Evolutionary conservation across 2,888 invertebrate genomes (phyloP).

Genomic region (Hofmannophila pseudospretella): DNA sequence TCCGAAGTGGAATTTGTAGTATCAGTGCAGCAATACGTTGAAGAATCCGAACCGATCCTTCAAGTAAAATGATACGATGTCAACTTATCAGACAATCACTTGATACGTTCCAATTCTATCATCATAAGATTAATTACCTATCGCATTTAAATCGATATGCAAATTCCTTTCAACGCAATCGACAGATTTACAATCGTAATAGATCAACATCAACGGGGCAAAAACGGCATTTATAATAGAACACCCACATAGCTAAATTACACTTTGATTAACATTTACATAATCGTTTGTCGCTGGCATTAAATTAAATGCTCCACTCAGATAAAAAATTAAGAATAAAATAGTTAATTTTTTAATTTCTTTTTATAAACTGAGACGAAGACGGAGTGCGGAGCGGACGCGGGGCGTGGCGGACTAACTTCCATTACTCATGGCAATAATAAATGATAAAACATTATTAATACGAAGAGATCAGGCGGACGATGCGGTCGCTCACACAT

Average conservation of each 20-base stretch:
- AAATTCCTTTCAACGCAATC: constrained; percentile 12
- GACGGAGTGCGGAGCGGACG: constrained; percentile 58
- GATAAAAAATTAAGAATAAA: constrained; percentile 44
- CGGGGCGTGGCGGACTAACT: constrained; percentile 71
- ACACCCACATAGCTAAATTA: constrained; percentile 39
- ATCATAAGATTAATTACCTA: background rate
- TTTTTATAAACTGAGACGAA: constrained; percentile 64
- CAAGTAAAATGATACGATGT: too few species aligned
- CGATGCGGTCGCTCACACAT: too few species aligned
- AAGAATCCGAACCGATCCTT: too few species aligned
- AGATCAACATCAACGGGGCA: constrained; percentile 20
- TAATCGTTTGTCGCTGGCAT: constrained; percentile 62
- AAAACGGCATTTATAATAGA: constrained; percentile 34
- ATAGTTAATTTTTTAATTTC: constrained; percentile 43
- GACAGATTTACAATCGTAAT: constrained; percentile 26
- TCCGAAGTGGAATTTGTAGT: too few species aligned
- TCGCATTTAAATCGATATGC: constrained; percentile 6
- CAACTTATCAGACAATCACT: too few species aligned
- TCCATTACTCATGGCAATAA: constrained; percentile 75
- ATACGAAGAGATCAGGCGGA: constrained; percentile 65
- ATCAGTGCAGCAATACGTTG: too few species aligned
- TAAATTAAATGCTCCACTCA: constrained; percentile 49
- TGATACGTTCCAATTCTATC: too few species aligned
- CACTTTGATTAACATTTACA: constrained; percentile 36
- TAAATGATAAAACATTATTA: constrained; percentile 79